These are phyloP conservation scores for Agrypnus murinus DNA, from an alignment of 2,888 invertebrate species.

Conservation along the genomic window DNA sequence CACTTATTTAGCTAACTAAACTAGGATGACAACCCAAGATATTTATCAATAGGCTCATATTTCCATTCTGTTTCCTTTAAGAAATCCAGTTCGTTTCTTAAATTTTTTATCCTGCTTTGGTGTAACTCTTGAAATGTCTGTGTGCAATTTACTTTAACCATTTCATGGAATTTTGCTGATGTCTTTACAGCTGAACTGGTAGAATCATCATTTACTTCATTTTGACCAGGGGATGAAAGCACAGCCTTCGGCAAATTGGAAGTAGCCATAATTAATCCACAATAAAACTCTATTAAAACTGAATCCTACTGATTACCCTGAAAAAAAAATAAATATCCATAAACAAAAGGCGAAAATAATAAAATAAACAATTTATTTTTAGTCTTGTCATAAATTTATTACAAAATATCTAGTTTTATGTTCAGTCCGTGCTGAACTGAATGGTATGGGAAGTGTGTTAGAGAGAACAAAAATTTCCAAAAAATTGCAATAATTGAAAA, in stretches of 20 bases:
- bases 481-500: too few species aligned
- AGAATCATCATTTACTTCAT: constrained; percentile 60
- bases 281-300: too few species aligned
- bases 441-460: too few species aligned
- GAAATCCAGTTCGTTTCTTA: constrained; percentile 85
- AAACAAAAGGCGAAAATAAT: too few species aligned
- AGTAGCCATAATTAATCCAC: constrained; percentile 56
- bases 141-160: constrained; percentile 62
- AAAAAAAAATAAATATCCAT: too few species aligned
- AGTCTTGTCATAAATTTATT: too few species aligned
- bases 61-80: constrained; percentile 89
- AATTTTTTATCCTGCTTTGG: constrained; percentile 79
- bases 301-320: too few species aligned
- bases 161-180: constrained; percentile 63
- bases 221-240: constrained; percentile 55
- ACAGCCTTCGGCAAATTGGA: constrained; percentile 63
- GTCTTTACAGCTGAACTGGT: constrained; percentile 57
- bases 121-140: constrained; percentile 76
- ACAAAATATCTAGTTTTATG: too few species aligned
- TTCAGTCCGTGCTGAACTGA: too few species aligned
- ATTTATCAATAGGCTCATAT: constrained; percentile 82
- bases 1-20: too few species aligned
- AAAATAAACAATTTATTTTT: too few species aligned
- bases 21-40: constrained; percentile 72
- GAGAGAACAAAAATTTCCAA: too few species aligned